Conservation (phyloP, 2,888 invertebrate species). For the Drosophila mulleri region DNA sequence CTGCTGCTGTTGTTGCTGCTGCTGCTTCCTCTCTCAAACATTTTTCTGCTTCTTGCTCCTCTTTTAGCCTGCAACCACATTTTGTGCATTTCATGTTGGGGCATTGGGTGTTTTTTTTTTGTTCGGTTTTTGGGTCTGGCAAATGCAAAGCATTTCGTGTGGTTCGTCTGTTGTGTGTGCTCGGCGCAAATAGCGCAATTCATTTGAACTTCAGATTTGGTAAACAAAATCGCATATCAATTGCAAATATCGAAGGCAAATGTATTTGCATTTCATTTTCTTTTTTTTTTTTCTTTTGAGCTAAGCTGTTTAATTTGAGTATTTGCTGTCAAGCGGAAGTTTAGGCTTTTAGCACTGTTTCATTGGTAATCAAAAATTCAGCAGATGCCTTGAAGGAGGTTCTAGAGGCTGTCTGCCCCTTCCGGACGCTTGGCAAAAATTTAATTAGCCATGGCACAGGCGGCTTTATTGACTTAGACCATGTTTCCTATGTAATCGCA, state of each 20-base stretch:
- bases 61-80: constrained; percentile 27
- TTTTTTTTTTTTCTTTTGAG: neutral
- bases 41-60: constrained; percentile 10
- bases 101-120: constrained; percentile 13
- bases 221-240: constrained; percentile 32
- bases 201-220: constrained; percentile 46
- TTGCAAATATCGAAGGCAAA: neutral
- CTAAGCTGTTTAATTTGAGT: neutral
- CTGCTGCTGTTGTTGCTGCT: constrained; percentile 41
- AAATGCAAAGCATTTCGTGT: constrained; percentile 47
- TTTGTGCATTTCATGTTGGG: constrained; percentile 52
- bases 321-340: neutral
- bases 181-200: constrained; percentile 56
- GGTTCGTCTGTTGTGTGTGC: constrained; percentile 54
- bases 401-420: no score
- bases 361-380: no score
- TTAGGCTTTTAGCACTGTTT: neutral
- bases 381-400: no score
- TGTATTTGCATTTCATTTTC: neutral
- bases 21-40: constrained; percentile 22
- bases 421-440: neutral
- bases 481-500: constrained; percentile 2
- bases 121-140: constrained; percentile 6
- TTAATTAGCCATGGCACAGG: neutral
- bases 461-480: neutral